These are phyloP conservation scores for Lobophora halterata DNA, from an alignment of 2,888 invertebrate genomes.

Conservation along the genomic window DNA sequence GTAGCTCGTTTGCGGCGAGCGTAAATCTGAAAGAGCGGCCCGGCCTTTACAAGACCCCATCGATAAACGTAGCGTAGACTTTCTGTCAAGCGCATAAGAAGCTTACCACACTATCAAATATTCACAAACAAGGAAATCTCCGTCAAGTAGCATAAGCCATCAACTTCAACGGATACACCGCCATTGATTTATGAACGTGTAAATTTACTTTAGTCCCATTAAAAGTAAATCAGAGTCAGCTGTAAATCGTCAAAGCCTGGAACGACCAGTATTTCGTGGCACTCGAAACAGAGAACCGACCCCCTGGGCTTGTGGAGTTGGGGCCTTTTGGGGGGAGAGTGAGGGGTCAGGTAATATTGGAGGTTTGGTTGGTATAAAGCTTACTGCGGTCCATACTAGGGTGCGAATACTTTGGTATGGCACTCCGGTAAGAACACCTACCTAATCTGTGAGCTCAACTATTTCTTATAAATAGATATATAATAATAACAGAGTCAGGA, in stretches of 20 bases:
- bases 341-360: conserved; percentile 22
- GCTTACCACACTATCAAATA: conserved; percentile 18
- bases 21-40: too few species aligned
- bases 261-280: conserved; percentile 29
- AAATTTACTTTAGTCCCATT: conserved; percentile 58
- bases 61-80: too few species aligned
- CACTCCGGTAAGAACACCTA: too few species aligned
- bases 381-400: conserved; percentile 39
- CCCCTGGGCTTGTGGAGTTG: background rate
- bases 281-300: conserved; percentile 17
- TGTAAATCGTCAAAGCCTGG: conserved; percentile 58
- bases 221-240: conserved; percentile 61
- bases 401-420: too few species aligned
- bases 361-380: conserved; percentile 37
- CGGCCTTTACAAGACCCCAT: background rate
- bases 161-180: conserved; percentile 28
- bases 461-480: too few species aligned
- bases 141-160: conserved; percentile 22
- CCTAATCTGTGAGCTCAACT: too few species aligned
- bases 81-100: too few species aligned
- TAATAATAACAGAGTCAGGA: too few species aligned
- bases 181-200: conserved; percentile 60
- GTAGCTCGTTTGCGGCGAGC: too few species aligned
- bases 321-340: conserved; percentile 1
- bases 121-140: conserved; percentile 13